Evolutionary conservation across 2,888 invertebrate species (phyloP).

Genomic region (Mimas tiliae): DNA sequence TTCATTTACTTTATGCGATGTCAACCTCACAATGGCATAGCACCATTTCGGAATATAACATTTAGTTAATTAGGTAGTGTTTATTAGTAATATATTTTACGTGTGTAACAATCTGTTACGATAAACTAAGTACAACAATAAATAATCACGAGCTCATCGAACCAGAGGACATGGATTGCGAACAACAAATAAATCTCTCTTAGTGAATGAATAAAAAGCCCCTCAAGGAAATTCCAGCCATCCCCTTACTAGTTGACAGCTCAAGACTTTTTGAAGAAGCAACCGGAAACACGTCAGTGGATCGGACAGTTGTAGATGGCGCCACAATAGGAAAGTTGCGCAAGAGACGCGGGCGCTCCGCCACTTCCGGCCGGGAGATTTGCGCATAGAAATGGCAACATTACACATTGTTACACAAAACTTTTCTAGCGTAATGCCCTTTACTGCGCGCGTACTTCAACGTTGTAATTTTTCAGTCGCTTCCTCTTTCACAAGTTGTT

Average conservation of each 20-base stretch:
- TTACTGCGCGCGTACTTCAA: slow-evolving; percentile 66
- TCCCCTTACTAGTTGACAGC: slow-evolving; percentile 76
- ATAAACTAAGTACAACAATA: neutral
- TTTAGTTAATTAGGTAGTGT: too few species aligned
- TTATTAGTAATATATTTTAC: neutral
- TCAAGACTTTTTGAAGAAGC: slow-evolving; percentile 80
- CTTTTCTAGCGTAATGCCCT: slow-evolving; percentile 76
- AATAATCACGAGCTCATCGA: slow-evolving; percentile 4
- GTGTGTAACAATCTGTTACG: too few species aligned
- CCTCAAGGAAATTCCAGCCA: slow-evolving; percentile 76
- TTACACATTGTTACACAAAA: slow-evolving; percentile 82
- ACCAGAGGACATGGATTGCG: slow-evolving; percentile 25
- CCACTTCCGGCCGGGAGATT: slow-evolving; percentile 70
- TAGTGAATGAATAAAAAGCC: slow-evolving; percentile 72
- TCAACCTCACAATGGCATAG: too few species aligned
- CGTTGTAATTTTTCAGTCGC: slow-evolving; percentile 61
- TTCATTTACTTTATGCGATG: too few species aligned
- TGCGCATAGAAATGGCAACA: slow-evolving; percentile 83
- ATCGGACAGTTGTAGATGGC: slow-evolving; percentile 79
- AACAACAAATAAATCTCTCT: slow-evolving; percentile 69
- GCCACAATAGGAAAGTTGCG: slow-evolving; percentile 76
- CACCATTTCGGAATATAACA: too few species aligned
- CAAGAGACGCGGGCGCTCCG: slow-evolving; percentile 57
- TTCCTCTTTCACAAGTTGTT: slow-evolving; percentile 67
- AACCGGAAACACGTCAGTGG: slow-evolving; percentile 79